Evolutionary conservation across 92 coral and sea anemone species (phyloP).

Genomic region (Epizoanthus scotinus): DNA sequence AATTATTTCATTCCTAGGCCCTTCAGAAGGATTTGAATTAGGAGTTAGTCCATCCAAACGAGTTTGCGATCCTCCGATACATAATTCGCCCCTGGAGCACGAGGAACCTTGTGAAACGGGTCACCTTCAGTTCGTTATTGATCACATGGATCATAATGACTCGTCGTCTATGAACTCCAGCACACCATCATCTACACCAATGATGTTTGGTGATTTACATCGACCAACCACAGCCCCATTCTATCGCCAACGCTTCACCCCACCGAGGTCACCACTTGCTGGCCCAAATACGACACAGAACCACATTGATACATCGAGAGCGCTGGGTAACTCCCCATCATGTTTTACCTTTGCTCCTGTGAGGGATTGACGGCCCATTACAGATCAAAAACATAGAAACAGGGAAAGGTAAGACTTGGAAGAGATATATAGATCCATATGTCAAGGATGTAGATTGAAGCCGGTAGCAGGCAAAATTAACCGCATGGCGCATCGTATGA

Average conservation of each 20-base stretch:
- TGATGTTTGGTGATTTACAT: slow-evolving; percentile 79
- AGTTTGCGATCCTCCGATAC: slow-evolving; percentile 71
- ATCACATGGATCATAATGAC: slow-evolving; percentile 75
- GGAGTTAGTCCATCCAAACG: slow-evolving; percentile 95
- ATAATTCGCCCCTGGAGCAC: slow-evolving; percentile 54
- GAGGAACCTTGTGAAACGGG: slow-evolving; percentile 90
- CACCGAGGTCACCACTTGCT: slow-evolving; percentile 98
- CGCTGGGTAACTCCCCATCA: slow-evolving; percentile 69
- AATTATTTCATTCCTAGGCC: slow-evolving; percentile 45
- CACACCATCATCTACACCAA: slow-evolving; percentile 62
- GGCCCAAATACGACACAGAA: slow-evolving; percentile 81
- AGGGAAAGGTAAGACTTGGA: slow-evolving; percentile 13
- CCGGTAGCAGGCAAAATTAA: too few species aligned
- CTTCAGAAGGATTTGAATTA: slow-evolving; percentile 85
- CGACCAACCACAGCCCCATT: slow-evolving; percentile 62
- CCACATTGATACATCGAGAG: slow-evolving; percentile 70
- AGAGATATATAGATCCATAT: too few species aligned
- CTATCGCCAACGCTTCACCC: slow-evolving; percentile 90
- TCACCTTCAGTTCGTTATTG: slow-evolving; percentile 78
- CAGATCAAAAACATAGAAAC: slow-evolving; percentile 1
- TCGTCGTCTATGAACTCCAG: slow-evolving; percentile 56
- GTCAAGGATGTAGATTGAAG: too few species aligned
- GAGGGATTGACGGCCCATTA: slow-evolving; percentile 66
- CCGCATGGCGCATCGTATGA: too few species aligned
- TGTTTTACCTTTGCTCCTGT: slow-evolving; percentile 98